Conservation (phyloP, 2,113 vertebrate genomes). For the Redunca redunca region DNA sequence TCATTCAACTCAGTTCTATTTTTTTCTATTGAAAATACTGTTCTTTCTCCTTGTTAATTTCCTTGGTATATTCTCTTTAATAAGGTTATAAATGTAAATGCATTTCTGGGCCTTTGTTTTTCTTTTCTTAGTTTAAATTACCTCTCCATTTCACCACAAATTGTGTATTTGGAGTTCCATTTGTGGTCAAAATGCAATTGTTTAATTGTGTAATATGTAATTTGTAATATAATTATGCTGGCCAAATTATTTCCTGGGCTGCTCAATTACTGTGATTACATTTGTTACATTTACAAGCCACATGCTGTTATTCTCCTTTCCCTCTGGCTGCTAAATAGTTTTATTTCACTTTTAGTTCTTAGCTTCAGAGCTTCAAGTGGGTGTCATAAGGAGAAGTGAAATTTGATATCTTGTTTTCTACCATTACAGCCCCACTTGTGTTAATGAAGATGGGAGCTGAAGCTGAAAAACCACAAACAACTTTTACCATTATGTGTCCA, state of each 20-base stretch:
- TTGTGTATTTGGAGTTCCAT: slow-evolving; percentile 72
- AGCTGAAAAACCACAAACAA: slow-evolving; percentile 61
- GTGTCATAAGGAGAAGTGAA: slow-evolving; percentile 39
- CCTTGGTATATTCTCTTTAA: background rate
- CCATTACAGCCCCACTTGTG: slow-evolving; percentile 53
- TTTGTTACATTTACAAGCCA: slow-evolving; percentile 77
- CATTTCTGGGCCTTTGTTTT: slow-evolving; percentile 20
- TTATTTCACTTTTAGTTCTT: slow-evolving; percentile 71
- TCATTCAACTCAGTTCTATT: background rate
- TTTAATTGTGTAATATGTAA: slow-evolving; percentile 73
- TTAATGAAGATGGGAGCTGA: slow-evolving; percentile 72
- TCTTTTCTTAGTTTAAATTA: slow-evolving; percentile 58
- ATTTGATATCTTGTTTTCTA: slow-evolving; percentile 54
- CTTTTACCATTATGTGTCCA: slow-evolving; percentile 72
- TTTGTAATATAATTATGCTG: slow-evolving; percentile 74
- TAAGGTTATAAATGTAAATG: slow-evolving; percentile 41
- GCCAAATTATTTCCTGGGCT: slow-evolving; percentile 76
- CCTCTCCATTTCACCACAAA: slow-evolving; percentile 61
- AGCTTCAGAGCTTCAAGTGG: slow-evolving; percentile 56
- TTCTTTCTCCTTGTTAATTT: slow-evolving; percentile 25
- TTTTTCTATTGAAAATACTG: background rate
- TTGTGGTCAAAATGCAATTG: slow-evolving; percentile 66
- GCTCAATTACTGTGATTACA: slow-evolving; percentile 78
- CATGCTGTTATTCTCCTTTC: slow-evolving; percentile 71
- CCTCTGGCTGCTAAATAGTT: slow-evolving; percentile 75